Conservation (phyloP, 2,888 invertebrate genomes). For the Neoitamus cyanurus region DNA sequence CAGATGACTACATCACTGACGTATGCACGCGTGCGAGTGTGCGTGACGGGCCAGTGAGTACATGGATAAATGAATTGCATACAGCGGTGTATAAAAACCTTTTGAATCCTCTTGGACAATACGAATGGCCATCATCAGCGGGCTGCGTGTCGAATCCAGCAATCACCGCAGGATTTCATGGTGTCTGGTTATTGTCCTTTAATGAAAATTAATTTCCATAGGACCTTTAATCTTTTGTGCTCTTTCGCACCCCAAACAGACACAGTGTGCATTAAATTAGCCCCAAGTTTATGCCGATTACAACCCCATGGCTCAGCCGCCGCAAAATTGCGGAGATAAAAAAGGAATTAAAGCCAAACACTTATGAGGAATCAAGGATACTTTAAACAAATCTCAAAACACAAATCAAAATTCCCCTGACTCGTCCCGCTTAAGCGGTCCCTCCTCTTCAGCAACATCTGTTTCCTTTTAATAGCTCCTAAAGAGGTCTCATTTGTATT, state of each 20-base stretch:
- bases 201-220: constrained; percentile 51
- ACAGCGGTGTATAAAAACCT: background rate
- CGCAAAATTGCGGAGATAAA: background rate
- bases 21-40: background rate
- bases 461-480: constrained; percentile 28
- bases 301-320: background rate
- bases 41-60: background rate
- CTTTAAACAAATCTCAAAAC: constrained; percentile 18
- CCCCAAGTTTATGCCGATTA: background rate
- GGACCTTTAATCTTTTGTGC: constrained; percentile 46
- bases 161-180: constrained; percentile 49
- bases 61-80: background rate
- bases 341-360: background rate
- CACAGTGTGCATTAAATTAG: background rate
- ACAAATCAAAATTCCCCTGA: constrained; percentile 7
- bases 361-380: background rate
- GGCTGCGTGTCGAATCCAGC: constrained; percentile 30
- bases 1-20: background rate
- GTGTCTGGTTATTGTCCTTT: constrained; percentile 51
- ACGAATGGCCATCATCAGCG: background rate
- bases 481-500: constrained; percentile 37
- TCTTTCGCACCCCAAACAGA: background rate
- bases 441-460: constrained; percentile 22
- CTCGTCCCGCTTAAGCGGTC: constrained; percentile 7
- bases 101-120: constrained; percentile 19